Evolutionary conservation across 2,888 invertebrate species (phyloP).

Genomic region (Eilema depressum): DNA sequence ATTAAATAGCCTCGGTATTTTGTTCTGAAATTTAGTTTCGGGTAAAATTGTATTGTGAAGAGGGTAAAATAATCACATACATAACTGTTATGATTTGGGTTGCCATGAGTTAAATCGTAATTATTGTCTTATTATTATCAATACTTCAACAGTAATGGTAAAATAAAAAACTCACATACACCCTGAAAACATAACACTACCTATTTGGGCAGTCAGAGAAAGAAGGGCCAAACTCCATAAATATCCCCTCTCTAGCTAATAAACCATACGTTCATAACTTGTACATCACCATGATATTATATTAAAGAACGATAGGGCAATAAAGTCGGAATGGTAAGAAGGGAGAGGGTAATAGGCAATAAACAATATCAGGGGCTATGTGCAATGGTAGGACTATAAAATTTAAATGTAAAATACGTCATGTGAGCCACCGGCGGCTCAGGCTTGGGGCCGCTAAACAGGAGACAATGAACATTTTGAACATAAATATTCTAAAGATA

Average conservation of each 20-base stretch:
- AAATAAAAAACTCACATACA: too few relatives aligned
- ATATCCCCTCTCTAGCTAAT: conserved; percentile 31
- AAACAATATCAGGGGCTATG: conserved; percentile 41
- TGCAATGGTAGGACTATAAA: conserved; percentile 54
- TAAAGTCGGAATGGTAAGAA: conserved; percentile 32
- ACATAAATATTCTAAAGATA: neutral
- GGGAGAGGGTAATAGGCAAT: conserved; percentile 36
- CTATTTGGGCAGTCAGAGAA: neutral
- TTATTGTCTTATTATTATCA: too few relatives aligned
- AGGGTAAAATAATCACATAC: neutral
- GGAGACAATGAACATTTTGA: neutral
- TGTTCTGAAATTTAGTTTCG: neutral
- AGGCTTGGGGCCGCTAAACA: conserved; percentile 32
- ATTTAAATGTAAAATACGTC: conserved; percentile 62
- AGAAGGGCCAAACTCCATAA: neutral
- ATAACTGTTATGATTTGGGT: neutral
- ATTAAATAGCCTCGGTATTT: conserved; percentile 12
- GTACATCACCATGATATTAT: conserved; percentile 32
- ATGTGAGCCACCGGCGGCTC: conserved; percentile 48
- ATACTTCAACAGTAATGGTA: too few relatives aligned
- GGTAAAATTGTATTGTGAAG: neutral
- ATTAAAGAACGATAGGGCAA: conserved; percentile 39
- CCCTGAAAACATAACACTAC: too few relatives aligned
- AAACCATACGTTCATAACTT: conserved; percentile 21
- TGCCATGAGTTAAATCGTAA: neutral